Evolutionary conservation across 2,113 vertebrate species (phyloP).

Genomic region (Asarcornis scutulata): DNA sequence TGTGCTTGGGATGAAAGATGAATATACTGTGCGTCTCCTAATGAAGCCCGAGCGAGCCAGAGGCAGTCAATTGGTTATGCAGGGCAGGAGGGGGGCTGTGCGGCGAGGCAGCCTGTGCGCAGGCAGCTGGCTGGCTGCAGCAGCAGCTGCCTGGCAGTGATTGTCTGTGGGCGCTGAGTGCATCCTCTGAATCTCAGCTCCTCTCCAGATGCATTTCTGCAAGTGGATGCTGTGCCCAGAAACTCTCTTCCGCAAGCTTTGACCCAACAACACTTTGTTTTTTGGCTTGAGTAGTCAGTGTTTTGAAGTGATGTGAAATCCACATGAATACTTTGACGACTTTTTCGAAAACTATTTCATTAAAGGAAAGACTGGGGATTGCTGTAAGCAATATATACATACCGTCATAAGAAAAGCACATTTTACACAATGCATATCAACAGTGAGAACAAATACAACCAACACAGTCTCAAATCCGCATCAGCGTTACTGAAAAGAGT

Average conservation of each 20-base stretch:
- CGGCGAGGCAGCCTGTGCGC: accelerated
- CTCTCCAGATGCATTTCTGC: neutral
- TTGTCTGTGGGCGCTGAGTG: neutral
- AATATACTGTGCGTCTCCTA: neutral
- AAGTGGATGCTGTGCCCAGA: neutral
- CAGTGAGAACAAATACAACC: neutral
- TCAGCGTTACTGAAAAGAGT: neutral
- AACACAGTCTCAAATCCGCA: accelerated
- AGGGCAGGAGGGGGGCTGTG: too few relatives aligned
- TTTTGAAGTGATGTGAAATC: neutral
- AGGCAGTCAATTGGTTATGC: neutral
- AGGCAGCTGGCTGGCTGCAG: accelerated
- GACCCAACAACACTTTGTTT: accelerated
- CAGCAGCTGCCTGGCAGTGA: neutral
- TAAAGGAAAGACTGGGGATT: neutral
- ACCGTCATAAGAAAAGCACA: neutral
- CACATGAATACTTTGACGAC: neutral
- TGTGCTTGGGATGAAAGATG: neutral
- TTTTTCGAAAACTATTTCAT: neutral
- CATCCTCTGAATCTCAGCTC: neutral
- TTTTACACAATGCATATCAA: neutral
- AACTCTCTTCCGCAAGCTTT: neutral
- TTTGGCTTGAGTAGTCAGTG: neutral
- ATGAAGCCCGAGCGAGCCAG: neutral
- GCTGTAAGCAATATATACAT: neutral